Evolutionary conservation across 2,888 invertebrate genomes (phyloP).

Genomic region (Hirtodrosophila trivittata): DNA sequence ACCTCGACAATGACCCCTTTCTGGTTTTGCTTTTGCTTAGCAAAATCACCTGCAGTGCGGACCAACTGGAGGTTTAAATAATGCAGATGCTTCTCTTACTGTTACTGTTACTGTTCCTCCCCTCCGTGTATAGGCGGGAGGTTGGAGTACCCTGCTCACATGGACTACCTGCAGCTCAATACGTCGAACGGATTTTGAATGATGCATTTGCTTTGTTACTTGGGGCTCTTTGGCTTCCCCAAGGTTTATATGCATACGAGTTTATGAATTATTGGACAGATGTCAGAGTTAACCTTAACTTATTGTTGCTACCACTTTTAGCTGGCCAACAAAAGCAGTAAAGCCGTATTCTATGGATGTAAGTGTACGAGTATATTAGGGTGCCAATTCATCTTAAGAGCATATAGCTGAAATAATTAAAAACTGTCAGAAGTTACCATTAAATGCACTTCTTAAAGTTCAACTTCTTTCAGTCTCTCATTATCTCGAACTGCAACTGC

Average conservation of each 20-base stretch:
- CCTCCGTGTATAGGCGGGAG: too few relatives aligned
- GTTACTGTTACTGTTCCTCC: not conserved
- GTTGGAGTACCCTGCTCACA: too few relatives aligned
- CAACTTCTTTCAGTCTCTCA: not conserved
- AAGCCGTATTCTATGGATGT: not conserved
- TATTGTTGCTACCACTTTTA: slow-evolving; percentile 41
- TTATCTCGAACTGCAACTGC: not conserved
- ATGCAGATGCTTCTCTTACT: slow-evolving; percentile 44
- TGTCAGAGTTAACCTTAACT: slow-evolving; percentile 55
- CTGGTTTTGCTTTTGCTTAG: slow-evolving; percentile 52
- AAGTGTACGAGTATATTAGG: not conserved
- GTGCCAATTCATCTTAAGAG: not conserved
- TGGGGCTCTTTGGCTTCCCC: slow-evolving; percentile 45
- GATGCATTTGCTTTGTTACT: slow-evolving; percentile 63
- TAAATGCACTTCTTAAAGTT: slow-evolving; percentile 5
- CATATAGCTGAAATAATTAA: slow-evolving; percentile 25
- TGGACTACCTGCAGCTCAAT: slow-evolving; percentile 67
- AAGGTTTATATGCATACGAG: slow-evolving; percentile 46
- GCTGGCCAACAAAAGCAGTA: slow-evolving; percentile 2
- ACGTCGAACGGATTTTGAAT: slow-evolving; percentile 64
- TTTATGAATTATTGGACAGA: slow-evolving; percentile 58
- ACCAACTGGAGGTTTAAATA: slow-evolving; percentile 55
- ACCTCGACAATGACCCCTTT: slow-evolving; percentile 45
- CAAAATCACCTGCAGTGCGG: slow-evolving; percentile 73
- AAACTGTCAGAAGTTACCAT: slow-evolving; percentile 43